Conservation (phyloP, 2,797 vertebrate genomes). For the Pampus argenteus region DNA sequence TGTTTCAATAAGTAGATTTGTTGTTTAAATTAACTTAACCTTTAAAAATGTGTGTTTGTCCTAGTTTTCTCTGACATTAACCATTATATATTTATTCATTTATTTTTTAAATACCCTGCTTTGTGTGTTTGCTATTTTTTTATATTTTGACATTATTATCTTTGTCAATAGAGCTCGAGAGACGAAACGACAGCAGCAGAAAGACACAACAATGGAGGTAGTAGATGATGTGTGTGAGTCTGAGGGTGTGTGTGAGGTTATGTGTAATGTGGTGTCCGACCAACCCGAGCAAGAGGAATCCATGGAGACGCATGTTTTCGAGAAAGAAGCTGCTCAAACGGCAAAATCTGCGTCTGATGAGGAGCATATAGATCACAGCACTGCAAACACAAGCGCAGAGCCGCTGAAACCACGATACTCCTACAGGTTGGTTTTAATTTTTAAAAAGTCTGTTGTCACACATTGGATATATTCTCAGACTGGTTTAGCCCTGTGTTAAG, state of each 20-base stretch:
- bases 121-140: not conserved
- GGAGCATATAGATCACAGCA: constrained; percentile 4
- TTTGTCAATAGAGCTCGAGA: constrained; percentile 59
- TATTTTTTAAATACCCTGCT: not conserved
- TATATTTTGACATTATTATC: not conserved
- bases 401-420: constrained; percentile 74
- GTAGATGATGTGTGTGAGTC: constrained; percentile 62
- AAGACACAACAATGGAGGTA: constrained; percentile 71
- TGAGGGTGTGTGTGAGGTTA: constrained; percentile 65
- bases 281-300: constrained; percentile 70
- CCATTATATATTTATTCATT: not conserved
- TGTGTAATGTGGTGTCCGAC: constrained; percentile 49
- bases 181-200: constrained; percentile 52
- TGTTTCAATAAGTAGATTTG: not conserved
- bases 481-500: not conserved
- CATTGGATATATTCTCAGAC: not conserved
- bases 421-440: constrained; percentile 80
- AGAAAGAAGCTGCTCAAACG: constrained; percentile 40
- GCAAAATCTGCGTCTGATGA: not conserved
- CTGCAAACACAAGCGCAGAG: not conserved
- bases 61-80: not conserved
- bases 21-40: not conserved
- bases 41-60: not conserved
- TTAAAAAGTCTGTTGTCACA: not conserved
- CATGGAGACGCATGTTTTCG: constrained; percentile 76